Conservation (phyloP, 1,140 invertebrate genomes). For the Sminthurinus signatus region DNA sequence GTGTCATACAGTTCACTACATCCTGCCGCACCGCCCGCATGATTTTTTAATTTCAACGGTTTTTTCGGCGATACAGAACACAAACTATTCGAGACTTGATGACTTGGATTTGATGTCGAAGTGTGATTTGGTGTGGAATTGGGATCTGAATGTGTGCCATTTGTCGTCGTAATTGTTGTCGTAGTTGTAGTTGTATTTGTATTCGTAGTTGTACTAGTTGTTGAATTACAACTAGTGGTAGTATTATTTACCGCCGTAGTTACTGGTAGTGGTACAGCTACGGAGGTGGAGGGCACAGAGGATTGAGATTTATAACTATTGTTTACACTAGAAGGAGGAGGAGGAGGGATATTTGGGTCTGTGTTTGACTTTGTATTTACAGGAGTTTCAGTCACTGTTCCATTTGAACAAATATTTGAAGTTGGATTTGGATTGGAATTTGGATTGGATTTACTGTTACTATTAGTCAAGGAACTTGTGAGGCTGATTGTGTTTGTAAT, state of each 20-base stretch:
- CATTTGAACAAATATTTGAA: too few species aligned
- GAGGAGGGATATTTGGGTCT: background rate
- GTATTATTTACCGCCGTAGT: too few species aligned
- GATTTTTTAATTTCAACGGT: conserved; percentile 32
- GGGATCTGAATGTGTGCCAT: too few species aligned
- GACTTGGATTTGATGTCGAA: too few species aligned
- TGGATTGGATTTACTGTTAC: conserved; percentile 1
- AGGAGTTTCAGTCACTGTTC: background rate
- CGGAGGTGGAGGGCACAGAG: background rate
- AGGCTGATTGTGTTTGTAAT: background rate
- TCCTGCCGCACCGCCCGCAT: conserved; percentile 14
- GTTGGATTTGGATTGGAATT: too few species aligned
- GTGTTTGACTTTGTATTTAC: background rate
- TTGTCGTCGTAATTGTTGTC: background rate
- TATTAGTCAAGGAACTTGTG: background rate
- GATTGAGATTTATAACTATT: background rate
- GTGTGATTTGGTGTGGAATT: too few species aligned
- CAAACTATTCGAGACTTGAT: background rate
- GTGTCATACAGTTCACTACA: conserved; percentile 35
- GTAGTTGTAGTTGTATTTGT: conserved; percentile 3
- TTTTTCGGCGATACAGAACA: conserved; percentile 15
- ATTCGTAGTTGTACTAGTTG: background rate
- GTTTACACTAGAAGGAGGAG: background rate
- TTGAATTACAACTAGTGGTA: too few species aligned
- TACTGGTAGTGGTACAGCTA: background rate